Conservation (phyloP, 2,888 invertebrate species). For the Arctia plantaginis region DNA sequence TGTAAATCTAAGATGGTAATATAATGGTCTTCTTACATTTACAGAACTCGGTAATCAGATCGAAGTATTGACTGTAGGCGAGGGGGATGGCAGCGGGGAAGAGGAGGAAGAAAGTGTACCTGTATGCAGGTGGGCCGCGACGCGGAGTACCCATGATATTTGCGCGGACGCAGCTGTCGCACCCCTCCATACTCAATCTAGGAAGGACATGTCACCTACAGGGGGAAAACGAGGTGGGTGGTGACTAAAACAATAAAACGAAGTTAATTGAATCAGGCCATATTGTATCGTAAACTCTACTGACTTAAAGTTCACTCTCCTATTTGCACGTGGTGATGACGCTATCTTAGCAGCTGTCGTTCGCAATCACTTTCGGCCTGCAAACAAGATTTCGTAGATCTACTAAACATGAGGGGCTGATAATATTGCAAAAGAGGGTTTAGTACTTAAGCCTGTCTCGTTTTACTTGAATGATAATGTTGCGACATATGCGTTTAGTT, state of each 20-base stretch:
- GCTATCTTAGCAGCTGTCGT: background rate
- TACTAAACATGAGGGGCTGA: background rate
- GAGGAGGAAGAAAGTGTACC: conserved; percentile 81
- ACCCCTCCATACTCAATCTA: conserved; percentile 65
- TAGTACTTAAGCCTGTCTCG: background rate
- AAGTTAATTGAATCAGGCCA: background rate
- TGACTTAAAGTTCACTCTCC: background rate
- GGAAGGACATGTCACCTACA: conserved; percentile 70
- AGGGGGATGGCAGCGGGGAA: conserved; percentile 74
- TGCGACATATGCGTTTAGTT: too few relatives aligned
- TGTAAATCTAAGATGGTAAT: background rate
- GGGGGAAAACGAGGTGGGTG: conserved; percentile 64
- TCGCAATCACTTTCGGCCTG: background rate
- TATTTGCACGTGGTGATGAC: background rate
- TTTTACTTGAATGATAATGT: background rate
- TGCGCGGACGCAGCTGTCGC: conserved; percentile 83
- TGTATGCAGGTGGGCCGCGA: conserved; percentile 78
- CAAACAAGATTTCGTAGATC: background rate
- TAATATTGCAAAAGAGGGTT: background rate
- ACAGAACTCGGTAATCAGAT: conserved; percentile 84
- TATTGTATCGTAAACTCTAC: background rate
- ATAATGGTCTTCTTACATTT: conserved; percentile 38
- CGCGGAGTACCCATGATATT: conserved; percentile 79
- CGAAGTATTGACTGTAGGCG: conserved; percentile 81
- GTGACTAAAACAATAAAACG: background rate